Base-by-base conservation (phyloP, 2,797 vertebrate species). In the Muscicapa comitata region DNA sequence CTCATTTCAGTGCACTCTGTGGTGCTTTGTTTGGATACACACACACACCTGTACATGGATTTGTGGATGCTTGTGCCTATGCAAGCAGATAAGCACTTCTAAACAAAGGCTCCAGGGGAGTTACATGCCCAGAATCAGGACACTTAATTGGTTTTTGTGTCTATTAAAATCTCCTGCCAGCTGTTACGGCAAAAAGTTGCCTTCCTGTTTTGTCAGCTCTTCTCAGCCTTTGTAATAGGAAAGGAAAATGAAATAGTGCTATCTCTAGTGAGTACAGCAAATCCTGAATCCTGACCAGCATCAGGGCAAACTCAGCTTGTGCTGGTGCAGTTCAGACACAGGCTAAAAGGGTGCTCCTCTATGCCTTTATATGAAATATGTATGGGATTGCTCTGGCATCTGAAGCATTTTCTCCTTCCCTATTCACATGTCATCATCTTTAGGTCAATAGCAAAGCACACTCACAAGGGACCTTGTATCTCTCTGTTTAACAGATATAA, bases 21-120 rank as follows among this genome's bases (percentile, higher is more conserved):
- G 25, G 65, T 57, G 42, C 45, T 93, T 65, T 72, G 37, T 88
- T 90, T 81, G 72, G 86, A 33, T 43, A 35, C 31, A 55, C 24
- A 66, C 48, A 71, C 63, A 65, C 45, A 16, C 68, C 77, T 84
- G 47, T 55, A 93, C 51, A 14, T 19, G 67, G 67, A 78, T 94
- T 93, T 93, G 71, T 84, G 79, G 66, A 81, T 78, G 50, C 35
- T 86, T 92, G 73, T 78, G 81, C 55, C 77, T 78, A 87, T 82
- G 89, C 84, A 96, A 88, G 55, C 81, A 90, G 84, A 94, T 85
- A 95, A 91, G 59, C 59, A 82, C 55, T 84, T 85, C 70, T 66
- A 73, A 93, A 90, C 70, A 92, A 93, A 78, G 20, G 47, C 62
- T 88, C 73, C 86, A 59, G 50, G 84, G 71, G 63, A 91, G 71